Conservation (phyloP, 2,888 invertebrate genomes). For the Trissonchulus latispiculum region DNA sequence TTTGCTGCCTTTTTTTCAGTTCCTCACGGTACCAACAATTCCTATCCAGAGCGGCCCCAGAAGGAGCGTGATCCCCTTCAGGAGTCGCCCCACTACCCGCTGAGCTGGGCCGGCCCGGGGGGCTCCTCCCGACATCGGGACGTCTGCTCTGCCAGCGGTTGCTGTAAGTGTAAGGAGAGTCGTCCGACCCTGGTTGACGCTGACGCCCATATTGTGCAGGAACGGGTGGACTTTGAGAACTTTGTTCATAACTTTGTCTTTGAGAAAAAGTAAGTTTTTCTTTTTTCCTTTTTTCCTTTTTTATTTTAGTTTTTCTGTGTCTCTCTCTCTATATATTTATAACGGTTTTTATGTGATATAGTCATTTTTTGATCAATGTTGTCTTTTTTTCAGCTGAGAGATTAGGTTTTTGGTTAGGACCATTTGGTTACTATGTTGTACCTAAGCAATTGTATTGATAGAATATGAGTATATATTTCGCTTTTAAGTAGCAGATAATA, state of each 20-base stretch:
- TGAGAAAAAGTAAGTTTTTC: conserved; percentile 11
- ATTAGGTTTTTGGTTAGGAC: too few relatives aligned
- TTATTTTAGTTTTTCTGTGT: too few relatives aligned
- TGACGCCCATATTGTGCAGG: conserved; percentile 9
- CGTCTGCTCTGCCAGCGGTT: conserved; percentile 12
- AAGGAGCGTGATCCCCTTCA: neutral
- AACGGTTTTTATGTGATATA: too few relatives aligned
- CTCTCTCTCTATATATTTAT: too few relatives aligned
- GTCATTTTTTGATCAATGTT: too few relatives aligned
- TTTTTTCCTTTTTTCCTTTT: too few relatives aligned
- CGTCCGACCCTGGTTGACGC: conserved; percentile 43
- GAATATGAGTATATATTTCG: too few relatives aligned
- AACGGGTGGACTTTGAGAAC: conserved; percentile 40
- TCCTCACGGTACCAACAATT: neutral
- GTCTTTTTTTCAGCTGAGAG: too few relatives aligned
- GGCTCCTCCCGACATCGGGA: too few relatives aligned
- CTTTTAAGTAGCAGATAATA: too few relatives aligned
- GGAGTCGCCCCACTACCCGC: neutral
- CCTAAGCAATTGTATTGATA: too few relatives aligned
- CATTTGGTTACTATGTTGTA: too few relatives aligned
- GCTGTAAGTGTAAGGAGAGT: conserved; percentile 27
- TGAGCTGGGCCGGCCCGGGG: neutral
- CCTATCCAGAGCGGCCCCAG: neutral
- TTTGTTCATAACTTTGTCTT: conserved; percentile 33
- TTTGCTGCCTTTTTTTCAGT: neutral